These are phyloP conservation scores for Tanytarsus gracilentus DNA, from an alignment of 2,888 invertebrate species.

Conservation along the genomic window DNA sequence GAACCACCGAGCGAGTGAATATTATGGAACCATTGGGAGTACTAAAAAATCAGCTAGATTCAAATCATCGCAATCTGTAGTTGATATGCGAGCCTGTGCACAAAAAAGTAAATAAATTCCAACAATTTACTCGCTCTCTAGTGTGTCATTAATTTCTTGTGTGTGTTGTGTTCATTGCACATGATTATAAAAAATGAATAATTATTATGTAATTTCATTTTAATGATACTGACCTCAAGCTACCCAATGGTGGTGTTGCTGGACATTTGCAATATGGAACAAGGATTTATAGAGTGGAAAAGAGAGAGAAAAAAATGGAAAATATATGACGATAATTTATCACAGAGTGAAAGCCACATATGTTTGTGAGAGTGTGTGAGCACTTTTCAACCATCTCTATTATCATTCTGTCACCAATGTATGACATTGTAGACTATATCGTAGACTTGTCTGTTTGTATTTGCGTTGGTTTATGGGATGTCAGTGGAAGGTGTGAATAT, in stretches of 20 bases:
- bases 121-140: not conserved
- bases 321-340: not conserved
- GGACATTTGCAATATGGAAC: not conserved
- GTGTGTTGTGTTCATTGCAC: no score
- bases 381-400: slow-evolving; percentile 13
- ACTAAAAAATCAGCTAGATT: no score
- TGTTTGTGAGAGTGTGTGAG: not conserved
- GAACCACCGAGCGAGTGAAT: no score
- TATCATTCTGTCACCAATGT: slow-evolving; percentile 7
- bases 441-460: no score
- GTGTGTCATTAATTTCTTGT: slow-evolving; percentile 12
- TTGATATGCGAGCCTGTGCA: no score
- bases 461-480: no score
- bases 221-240: slow-evolving; percentile 68
- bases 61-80: no score
- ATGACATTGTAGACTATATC: no score
- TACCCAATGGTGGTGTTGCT: slow-evolving; percentile 82
- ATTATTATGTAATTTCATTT: slow-evolving; percentile 27
- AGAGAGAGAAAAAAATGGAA: not conserved
- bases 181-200: slow-evolving; percentile 21
- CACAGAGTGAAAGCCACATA: slow-evolving; percentile 3
- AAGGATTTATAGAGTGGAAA: not conserved
- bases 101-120: not conserved
- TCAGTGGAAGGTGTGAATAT: no score
- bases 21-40: no score